Conservation (phyloP, 2,113 vertebrate species). For the Periophthalmus modestus region DNA sequence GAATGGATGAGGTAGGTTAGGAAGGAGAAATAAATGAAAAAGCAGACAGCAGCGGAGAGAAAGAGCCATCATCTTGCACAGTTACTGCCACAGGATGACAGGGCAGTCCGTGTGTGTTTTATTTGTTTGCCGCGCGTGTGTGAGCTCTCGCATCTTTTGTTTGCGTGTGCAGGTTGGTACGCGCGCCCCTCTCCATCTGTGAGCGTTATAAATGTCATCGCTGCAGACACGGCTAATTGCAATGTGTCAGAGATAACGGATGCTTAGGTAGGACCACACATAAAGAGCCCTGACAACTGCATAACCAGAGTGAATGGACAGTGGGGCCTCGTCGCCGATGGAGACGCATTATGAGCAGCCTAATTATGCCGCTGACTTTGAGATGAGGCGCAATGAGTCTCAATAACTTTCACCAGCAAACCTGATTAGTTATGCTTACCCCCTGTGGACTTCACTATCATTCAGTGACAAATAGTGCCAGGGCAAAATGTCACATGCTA, state of each 20-base stretch:
- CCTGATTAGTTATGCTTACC: constrained; percentile 17
- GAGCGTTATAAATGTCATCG: constrained; percentile 54
- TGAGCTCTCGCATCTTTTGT: constrained; percentile 8
- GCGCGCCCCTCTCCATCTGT: constrained; percentile 48
- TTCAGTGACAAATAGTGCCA: constrained; percentile 2
- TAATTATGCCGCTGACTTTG: constrained; percentile 59
- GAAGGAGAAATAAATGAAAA: constrained; percentile 64
- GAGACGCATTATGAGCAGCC: constrained; percentile 40
- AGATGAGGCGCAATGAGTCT: constrained; percentile 40
- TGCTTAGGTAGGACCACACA: constrained; percentile 45
- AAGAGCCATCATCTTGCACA: constrained; percentile 57
- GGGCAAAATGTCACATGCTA: constrained; percentile 21
- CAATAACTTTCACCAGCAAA: constrained; percentile 19
- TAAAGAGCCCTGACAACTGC: constrained; percentile 56
- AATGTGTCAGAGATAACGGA: constrained; percentile 67
- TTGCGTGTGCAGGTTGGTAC: constrained; percentile 24
- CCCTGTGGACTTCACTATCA: constrained; percentile 25
- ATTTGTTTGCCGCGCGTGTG: constrained; percentile 26
- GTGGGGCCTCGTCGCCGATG: constrained; percentile 39
- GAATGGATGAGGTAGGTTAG: constrained; percentile 51
- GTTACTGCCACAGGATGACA: constrained; percentile 50
- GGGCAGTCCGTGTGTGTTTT: constrained; percentile 25
- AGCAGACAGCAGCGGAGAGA: constrained; percentile 43
- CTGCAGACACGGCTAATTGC: constrained; percentile 68
- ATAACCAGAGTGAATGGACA: constrained; percentile 65